Evolutionary conservation across 35 echinoderm and acorn worm species (phyloP).

Genomic region (Holothuria glaberrima): DNA sequence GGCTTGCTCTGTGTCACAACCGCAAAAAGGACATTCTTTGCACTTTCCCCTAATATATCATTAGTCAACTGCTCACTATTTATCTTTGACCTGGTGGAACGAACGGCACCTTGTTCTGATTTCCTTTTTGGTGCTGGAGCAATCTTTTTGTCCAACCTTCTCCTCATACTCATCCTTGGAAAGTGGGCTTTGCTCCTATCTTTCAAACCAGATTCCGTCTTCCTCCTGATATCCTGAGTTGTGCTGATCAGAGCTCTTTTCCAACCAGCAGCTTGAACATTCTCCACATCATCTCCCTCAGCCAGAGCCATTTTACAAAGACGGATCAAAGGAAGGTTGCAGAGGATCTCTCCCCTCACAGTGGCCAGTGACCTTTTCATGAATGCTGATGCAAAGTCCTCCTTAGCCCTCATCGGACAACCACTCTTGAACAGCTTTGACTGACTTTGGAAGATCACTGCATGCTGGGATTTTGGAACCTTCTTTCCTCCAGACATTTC

Average conservation of each 20-base stretch:
- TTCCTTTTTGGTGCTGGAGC: background rate
- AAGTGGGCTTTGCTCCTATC: no score
- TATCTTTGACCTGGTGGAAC: background rate
- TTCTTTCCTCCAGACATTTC: background rate
- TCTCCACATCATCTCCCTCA: background rate
- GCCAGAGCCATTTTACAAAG: background rate
- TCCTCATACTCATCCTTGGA: constrained; percentile 26
- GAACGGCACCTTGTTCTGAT: background rate
- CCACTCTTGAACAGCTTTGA: background rate
- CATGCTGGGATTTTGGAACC: background rate
- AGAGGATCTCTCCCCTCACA: background rate
- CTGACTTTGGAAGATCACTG: constrained; percentile 1
- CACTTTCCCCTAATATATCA: background rate
- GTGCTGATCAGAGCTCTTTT: constrained; percentile 12
- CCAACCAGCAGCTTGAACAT: background rate
- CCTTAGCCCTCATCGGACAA: no score
- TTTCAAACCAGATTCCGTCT: background rate
- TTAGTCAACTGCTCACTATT: background rate
- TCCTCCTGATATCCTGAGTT: background rate
- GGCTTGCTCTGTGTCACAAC: background rate
- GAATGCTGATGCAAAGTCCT: background rate
- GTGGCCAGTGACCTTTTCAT: constrained; percentile 2
- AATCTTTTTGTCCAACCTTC: background rate
- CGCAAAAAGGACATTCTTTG: background rate
- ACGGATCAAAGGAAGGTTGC: background rate